A percentile compares a stretch with the other conserved stretches of the same genome.
Conservation (phyloP, 2,113 vertebrate species). For the Ageneiosus marmoratus region DNA sequence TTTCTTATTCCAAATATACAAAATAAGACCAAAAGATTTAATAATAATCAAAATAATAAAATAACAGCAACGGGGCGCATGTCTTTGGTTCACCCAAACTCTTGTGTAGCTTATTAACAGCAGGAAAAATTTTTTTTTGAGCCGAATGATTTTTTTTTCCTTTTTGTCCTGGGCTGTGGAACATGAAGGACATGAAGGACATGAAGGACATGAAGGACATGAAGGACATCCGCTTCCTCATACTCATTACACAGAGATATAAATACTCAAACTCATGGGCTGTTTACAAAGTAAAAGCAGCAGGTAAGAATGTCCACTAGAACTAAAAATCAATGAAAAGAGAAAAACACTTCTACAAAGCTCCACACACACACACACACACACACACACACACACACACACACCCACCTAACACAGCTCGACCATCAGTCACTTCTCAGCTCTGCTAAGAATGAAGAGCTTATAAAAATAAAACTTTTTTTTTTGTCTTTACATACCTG, state of each 20-base stretch:
- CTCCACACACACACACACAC: not conserved
- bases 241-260: constrained; percentile 47
- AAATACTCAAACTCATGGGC: constrained; percentile 48
- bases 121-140: constrained; percentile 23
- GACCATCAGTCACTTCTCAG: not conserved
- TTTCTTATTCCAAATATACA: constrained; percentile 27
- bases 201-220: not conserved
- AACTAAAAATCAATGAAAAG: constrained; percentile 42
- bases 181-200: constrained; percentile 14
- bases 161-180: not conserved
- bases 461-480: constrained; percentile 67
- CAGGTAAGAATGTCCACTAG: constrained; percentile 36
- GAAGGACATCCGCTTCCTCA: not conserved
- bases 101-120: constrained; percentile 43
- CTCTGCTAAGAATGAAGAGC: constrained; percentile 56
- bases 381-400: constrained; percentile 1
- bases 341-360: not conserved
- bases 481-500: constrained; percentile 58
- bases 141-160: not conserved
- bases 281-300: constrained; percentile 59
- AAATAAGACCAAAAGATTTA: constrained; percentile 32
- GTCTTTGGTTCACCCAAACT: constrained; percentile 64
- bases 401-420: constrained; percentile 14
- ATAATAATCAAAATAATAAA: constrained; percentile 48
- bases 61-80: not conserved